Evolutionary conservation across 2,797 vertebrate genomes (phyloP).

Genomic region (Ptychobarbus kaznakovi): DNA sequence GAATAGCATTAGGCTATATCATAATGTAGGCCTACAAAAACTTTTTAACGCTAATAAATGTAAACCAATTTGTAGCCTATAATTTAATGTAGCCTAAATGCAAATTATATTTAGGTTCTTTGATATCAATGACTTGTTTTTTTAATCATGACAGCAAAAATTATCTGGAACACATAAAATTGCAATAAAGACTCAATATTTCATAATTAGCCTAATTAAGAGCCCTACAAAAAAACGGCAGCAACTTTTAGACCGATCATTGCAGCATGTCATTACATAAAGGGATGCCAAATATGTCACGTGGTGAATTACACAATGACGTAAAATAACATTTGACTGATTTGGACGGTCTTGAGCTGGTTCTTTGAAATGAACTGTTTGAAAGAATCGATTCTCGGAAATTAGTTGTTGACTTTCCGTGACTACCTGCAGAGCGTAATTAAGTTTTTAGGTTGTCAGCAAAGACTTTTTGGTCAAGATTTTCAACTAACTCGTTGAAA

Average conservation of each 20-base stretch:
- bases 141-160: neutral
- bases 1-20: too few relatives aligned
- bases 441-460: constrained; percentile 35
- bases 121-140: neutral
- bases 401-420: neutral
- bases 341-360: neutral
- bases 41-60: neutral
- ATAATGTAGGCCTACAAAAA: neutral
- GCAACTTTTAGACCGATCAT: neutral
- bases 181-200: neutral
- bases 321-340: neutral
- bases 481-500: neutral
- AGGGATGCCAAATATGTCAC: neutral
- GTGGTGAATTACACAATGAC: neutral
- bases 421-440: neutral
- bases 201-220: neutral
- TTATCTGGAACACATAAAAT: neutral
- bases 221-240: neutral
- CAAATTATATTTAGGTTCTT: neutral
- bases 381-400: neutral
- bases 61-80: neutral
- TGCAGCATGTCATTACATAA: neutral
- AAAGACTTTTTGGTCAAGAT: constrained; percentile 26
- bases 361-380: neutral
- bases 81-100: neutral